Conservation (phyloP, 2,888 invertebrate species). For the Rotaria macrura region DNA sequence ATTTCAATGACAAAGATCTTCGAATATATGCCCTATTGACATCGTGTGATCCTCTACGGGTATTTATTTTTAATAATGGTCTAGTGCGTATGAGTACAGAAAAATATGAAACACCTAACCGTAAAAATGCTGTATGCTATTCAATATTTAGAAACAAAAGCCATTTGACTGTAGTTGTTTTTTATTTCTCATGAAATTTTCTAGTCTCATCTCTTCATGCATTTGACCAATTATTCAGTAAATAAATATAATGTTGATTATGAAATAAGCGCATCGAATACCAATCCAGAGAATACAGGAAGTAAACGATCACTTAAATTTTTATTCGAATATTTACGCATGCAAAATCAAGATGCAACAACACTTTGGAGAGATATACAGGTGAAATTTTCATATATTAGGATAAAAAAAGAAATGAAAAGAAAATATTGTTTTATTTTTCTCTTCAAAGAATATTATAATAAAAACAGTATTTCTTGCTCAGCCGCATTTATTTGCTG, state of each 20-base stretch:
- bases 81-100: constrained; percentile 48
- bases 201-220: constrained; percentile 48
- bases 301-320: constrained; percentile 47
- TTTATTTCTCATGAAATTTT: constrained; percentile 32
- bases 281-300: constrained; percentile 38
- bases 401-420: neutral
- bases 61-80: constrained; percentile 49
- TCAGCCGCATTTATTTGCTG: constrained; percentile 47
- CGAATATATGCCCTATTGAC: constrained; percentile 49
- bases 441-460: constrained; percentile 33
- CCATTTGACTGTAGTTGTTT: too few relatives aligned
- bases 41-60: constrained; percentile 48
- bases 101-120: constrained; percentile 44
- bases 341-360: constrained; percentile 44
- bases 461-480: constrained; percentile 38
- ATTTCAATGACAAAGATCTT: constrained; percentile 38
- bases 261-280: constrained; percentile 41
- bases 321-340: constrained; percentile 46
- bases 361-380: constrained; percentile 45
- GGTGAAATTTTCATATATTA: neutral
- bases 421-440: neutral
- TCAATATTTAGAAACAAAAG: neutral
- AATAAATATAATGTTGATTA: constrained; percentile 49
- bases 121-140: constrained; percentile 44
- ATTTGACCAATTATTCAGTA: constrained; percentile 51